These are phyloP conservation scores for Formica selysi DNA, from an alignment of 1,140 invertebrate genomes.

Conservation along the genomic window DNA sequence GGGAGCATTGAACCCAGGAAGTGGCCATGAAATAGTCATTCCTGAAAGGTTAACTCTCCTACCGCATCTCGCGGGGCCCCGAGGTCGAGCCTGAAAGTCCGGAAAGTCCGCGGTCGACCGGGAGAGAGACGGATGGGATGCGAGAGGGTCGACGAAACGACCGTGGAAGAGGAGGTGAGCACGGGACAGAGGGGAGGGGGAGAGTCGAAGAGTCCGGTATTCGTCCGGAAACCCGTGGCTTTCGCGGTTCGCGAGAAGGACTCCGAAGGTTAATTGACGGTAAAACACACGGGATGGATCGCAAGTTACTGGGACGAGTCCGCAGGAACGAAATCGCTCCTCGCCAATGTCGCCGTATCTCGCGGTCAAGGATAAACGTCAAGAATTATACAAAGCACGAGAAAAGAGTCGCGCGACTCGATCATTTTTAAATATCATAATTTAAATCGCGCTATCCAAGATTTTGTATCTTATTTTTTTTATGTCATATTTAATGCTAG, in stretches of 20 bases:
- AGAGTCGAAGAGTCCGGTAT: conserved; percentile 26
- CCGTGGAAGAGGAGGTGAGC: conserved; percentile 47
- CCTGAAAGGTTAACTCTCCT: conserved; percentile 83
- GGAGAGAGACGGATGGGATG: conserved; percentile 70
- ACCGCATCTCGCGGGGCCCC: conserved; percentile 77
- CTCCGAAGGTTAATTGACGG: conserved; percentile 59
- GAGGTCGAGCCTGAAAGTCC: conserved; percentile 77
- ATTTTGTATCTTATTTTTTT: background rate
- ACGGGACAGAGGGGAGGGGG: background rate
- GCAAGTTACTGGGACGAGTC: conserved; percentile 44
- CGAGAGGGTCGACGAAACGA: conserved; percentile 51
- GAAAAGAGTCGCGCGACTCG: background rate
- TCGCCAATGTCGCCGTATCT: conserved; percentile 23
- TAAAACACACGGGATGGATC: conserved; percentile 57
- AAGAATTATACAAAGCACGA: background rate
- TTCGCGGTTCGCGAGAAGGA: conserved; percentile 49
- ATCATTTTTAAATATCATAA: background rate
- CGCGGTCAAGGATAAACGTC: conserved; percentile 33
- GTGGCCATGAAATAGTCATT: conserved; percentile 85
- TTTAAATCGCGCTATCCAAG: background rate
- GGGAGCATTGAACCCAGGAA: conserved; percentile 85
- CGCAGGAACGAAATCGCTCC: conserved; percentile 35
- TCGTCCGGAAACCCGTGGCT: conserved; percentile 24
- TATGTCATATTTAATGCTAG: background rate
- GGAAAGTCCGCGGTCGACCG: conserved; percentile 71